Evolutionary conservation across 2,797 vertebrate genomes (phyloP).

Genomic region (Cercopithecus diana): DNA sequence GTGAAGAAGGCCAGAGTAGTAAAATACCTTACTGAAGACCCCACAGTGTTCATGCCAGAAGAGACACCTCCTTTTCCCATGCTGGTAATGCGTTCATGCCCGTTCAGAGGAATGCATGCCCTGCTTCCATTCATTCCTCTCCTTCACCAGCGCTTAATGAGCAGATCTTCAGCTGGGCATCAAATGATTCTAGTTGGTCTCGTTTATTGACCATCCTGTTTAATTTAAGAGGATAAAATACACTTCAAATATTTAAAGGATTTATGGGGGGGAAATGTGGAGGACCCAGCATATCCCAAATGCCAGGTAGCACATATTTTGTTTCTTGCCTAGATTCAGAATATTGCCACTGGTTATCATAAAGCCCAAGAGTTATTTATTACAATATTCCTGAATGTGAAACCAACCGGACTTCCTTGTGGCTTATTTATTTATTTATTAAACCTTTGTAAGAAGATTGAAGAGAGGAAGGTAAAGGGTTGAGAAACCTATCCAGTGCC

Average conservation of each 20-base stretch:
- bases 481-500: neutral
- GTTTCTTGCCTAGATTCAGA: conserved; percentile 5
- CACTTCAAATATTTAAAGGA: neutral
- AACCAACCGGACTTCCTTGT: neutral
- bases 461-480: neutral
- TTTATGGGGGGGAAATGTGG: neutral
- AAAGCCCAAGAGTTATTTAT: neutral
- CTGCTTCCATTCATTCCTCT: neutral
- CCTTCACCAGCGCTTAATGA: neutral
- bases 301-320: neutral
- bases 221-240: neutral
- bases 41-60: neutral
- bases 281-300: neutral
- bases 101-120: neutral
- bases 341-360: neutral
- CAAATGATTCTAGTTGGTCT: neutral
- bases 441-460: neutral
- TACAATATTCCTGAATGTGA: neutral
- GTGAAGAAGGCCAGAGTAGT: neutral
- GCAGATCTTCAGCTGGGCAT: neutral
- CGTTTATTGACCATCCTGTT: neutral
- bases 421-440: neutral
- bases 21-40: neutral
- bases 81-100: neutral
- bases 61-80: neutral